These are phyloP conservation scores for Calyptommatus sinebrachiatus DNA, from an alignment of 2,113 vertebrate genomes.

Conservation along the genomic window DNA sequence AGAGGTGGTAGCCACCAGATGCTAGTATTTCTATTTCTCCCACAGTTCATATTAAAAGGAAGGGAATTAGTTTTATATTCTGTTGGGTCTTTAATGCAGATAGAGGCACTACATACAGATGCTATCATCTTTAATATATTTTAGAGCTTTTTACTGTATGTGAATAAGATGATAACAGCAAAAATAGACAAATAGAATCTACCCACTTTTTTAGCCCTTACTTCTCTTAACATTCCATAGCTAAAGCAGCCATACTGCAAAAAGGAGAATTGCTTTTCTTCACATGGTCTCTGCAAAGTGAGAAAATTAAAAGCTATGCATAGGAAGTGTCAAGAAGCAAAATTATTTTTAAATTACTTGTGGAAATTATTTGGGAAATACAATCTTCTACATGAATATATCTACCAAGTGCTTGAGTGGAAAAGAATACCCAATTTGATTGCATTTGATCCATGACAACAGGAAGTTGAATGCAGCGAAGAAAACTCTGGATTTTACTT, in stretches of 20 bases:
- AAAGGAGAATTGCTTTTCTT: background rate
- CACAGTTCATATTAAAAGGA: no score
- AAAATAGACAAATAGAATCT: no score
- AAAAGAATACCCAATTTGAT: background rate
- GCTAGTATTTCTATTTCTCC: no score
- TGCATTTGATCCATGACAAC: background rate
- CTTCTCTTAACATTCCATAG: background rate
- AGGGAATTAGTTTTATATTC: no score
- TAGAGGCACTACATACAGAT: no score
- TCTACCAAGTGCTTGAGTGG: background rate
- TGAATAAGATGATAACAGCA: no score
- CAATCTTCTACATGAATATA: background rate
- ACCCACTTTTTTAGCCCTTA: background rate
- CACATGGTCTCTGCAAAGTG: slow-evolving; percentile 10
- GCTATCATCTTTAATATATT: no score
- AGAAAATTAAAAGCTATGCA: slow-evolving; percentile 31
- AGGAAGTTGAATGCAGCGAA: background rate
- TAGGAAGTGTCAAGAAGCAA: slow-evolving; percentile 20
- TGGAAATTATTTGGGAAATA: slow-evolving; percentile 8
- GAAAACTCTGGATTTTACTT: no score
- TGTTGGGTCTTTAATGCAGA: no score
- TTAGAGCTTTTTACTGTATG: no score
- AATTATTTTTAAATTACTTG: slow-evolving; percentile 12
- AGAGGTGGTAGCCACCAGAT: no score
- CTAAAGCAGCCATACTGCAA: slow-evolving; percentile 6